Conservation (phyloP, 2,797 vertebrate species). For the Karalla daura region DNA sequence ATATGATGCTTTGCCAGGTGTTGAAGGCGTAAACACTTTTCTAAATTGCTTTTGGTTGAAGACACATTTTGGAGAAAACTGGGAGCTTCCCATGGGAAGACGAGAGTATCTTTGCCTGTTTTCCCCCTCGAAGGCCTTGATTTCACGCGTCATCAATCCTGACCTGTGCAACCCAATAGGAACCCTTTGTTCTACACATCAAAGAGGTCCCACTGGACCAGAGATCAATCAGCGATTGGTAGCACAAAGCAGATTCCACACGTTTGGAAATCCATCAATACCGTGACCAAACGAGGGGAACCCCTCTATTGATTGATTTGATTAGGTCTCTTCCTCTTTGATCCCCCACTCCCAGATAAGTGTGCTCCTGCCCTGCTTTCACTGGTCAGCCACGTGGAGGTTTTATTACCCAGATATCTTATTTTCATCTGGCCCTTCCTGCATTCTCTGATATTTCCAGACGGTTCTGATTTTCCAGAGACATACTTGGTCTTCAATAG, state of each 20-base stretch:
- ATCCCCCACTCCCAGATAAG: slow-evolving; percentile 29
- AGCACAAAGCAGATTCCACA: slow-evolving; percentile 45
- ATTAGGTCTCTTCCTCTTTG: slow-evolving; percentile 39
- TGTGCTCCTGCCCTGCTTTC: not conserved
- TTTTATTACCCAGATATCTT: slow-evolving; percentile 3
- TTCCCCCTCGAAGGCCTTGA: slow-evolving; percentile 40
- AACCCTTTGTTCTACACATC: slow-evolving; percentile 70
- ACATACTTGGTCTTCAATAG: not conserved
- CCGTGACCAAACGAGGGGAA: slow-evolving; percentile 50
- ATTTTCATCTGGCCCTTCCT: not conserved
- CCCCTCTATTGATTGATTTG: slow-evolving; percentile 56
- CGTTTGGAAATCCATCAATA: slow-evolving; percentile 43
- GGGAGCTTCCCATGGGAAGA: slow-evolving; percentile 32
- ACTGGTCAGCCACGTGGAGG: not conserved
- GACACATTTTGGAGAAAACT: slow-evolving; percentile 11
- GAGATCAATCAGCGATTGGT: slow-evolving; percentile 68
- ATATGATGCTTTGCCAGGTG: not conserved
- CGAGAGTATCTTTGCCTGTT: slow-evolving; percentile 23
- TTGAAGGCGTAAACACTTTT: slow-evolving; percentile 8
- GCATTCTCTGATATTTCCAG: not conserved
- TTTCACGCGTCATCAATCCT: slow-evolving; percentile 72
- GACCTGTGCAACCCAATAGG: slow-evolving; percentile 70
- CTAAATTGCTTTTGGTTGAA: not conserved
- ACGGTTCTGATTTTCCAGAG: not conserved
- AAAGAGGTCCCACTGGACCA: slow-evolving; percentile 62